Evolutionary conservation across 2,113 vertebrate species (phyloP).

Genomic region (Gymnarchus niloticus): DNA sequence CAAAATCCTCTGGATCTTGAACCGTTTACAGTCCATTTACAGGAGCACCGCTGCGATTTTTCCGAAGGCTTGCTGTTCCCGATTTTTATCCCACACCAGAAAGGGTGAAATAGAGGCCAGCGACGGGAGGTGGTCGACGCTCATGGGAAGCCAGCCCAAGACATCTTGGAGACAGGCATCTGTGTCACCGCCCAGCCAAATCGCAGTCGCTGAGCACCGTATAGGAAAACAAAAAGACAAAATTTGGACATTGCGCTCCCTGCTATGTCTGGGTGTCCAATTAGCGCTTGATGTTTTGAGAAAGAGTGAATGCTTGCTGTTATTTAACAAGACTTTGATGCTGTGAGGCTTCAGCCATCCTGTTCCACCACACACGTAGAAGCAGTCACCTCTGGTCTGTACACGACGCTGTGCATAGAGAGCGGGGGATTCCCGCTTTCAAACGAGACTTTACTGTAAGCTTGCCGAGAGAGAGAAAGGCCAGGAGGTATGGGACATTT

Average conservation of each 20-base stretch:
- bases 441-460: conserved; percentile 18
- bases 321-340: conserved; percentile 58
- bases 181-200: conserved; percentile 19
- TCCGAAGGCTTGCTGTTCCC: conserved; percentile 13
- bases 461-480: conserved; percentile 29
- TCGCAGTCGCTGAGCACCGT: conserved; percentile 36
- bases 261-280: conserved; percentile 50
- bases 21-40: not conserved
- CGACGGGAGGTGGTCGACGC: conserved; percentile 36
- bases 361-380: conserved; percentile 48
- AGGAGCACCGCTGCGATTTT: not conserved
- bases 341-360: conserved; percentile 46
- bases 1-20: not conserved
- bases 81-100: conserved; percentile 25
- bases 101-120: conserved; percentile 30
- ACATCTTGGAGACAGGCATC: conserved; percentile 28
- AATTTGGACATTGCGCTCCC: conserved; percentile 44
- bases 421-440: conserved; percentile 26
- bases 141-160: conserved; percentile 44
- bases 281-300: conserved; percentile 55
- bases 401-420: conserved; percentile 43
- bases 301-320: conserved; percentile 58
- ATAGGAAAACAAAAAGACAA: conserved; percentile 53
- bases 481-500: not conserved
- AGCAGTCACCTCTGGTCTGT: conserved; percentile 43